phyloP scores from a whole-genome alignment of 2,113 vertebrate genomes.

The Mormyrus iriodes region DNA sequence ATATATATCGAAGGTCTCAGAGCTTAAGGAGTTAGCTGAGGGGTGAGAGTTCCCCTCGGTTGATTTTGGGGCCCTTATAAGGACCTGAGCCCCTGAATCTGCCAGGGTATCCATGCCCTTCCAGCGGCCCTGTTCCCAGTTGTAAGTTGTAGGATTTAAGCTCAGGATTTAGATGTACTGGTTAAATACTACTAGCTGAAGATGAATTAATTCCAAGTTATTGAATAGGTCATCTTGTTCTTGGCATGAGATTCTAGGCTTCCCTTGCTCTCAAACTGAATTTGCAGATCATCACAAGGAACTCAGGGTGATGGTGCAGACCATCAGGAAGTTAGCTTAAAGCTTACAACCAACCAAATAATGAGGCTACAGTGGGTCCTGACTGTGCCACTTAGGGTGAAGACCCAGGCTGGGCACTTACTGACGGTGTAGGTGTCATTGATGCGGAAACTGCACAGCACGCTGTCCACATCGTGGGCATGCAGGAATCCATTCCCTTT shows the following conservation, averaged over 20 bases:
- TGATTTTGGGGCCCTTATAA: not conserved
- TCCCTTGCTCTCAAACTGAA: not conserved
- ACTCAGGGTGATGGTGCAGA: not conserved
- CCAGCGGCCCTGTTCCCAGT: not conserved
- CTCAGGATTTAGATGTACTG: not conserved
- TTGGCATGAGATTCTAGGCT: not conserved
- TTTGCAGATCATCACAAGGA: not conserved
- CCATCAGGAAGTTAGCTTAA: not conserved
- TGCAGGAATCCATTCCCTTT: conserved; percentile 91
- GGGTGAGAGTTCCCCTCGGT: not conserved
- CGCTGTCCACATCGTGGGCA: conserved; percentile 77
- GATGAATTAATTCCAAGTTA: not conserved
- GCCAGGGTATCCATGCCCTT: not conserved
- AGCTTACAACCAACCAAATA: not conserved
- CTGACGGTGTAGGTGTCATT: conserved; percentile 85
- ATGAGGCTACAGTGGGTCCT: not conserved
- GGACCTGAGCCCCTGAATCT: not conserved
- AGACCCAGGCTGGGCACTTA: conserved; percentile 58
- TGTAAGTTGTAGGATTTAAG: not conserved
- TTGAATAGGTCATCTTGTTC: not conserved
- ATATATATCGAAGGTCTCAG: not conserved
- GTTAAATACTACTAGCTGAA: not conserved
- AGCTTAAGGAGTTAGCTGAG: not conserved
- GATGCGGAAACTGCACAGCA: conserved; percentile 95
- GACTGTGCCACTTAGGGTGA: not conserved